Evolutionary conservation across 2,888 invertebrate species (phyloP), one percentile per base, ranked within the genome.

Genomic region (Drosophila bunnanda): DNA sequence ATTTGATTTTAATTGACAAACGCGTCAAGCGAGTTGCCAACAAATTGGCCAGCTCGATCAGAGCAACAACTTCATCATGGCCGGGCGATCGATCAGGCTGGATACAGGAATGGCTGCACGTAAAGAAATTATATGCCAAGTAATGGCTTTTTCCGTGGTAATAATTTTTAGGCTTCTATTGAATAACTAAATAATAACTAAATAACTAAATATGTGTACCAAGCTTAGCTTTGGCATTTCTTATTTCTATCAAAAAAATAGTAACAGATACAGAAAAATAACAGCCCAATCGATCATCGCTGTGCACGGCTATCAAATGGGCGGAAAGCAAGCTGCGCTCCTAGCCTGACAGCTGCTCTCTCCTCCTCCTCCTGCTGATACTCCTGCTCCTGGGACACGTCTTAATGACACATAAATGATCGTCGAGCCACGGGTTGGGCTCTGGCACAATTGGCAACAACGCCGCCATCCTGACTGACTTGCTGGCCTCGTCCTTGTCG

Each of bases 1-100:
- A 85, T 89, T 86, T 82, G 89, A 86, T 86, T 89, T 85, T 85
- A 85, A 89, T 85, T 85, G 89, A 86, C 89, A 88, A 89, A 88
- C 89, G 82, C 78, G 89, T 86, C 89, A 76, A 68, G 86, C 89
- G 70, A 80, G 86, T 85, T 80, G 71, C 80, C 64, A 86, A 77
- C 86, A 88, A 84, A 88, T 88, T 82, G 84, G 62, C 74, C 55
- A 64, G 71, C 78, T 73, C 61, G 75, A 76, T 76, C 57, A n/a
- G 50, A 53, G 56, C 55, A 54, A 50, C 72, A 59, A 46, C 69
- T 58, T 71, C 59, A 71, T 65, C 75, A 58, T 60, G 68, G 55
- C 46, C 34, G 32, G 65, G 20, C 43, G 60, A 75, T 73, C 75
- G 58, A 64, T 82, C 67, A 61, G 41, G 38, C 48, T 52, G 25